These are phyloP conservation scores for Cylas formicarius DNA, from an alignment of 1,140 invertebrate genomes.

Conservation along the genomic window DNA sequence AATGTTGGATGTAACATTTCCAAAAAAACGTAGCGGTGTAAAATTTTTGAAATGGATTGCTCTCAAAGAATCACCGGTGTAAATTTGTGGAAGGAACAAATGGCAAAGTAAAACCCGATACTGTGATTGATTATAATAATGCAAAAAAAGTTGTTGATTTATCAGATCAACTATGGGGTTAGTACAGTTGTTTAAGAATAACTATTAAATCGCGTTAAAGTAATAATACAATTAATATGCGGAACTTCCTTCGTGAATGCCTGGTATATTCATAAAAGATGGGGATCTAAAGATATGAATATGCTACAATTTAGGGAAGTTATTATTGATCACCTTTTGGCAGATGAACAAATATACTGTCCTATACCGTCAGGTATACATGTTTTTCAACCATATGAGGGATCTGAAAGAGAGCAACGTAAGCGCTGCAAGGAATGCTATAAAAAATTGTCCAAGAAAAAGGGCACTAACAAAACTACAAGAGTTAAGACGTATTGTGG, in stretches of 20 bases:
- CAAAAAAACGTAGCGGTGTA: neutral
- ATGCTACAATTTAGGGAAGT: conserved; percentile 7
- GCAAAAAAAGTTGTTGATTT: conserved; percentile 13
- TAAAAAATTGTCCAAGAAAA: neutral
- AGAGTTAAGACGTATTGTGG: conserved; percentile 7
- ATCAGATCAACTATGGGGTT: conserved; percentile 9
- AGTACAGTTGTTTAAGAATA: conserved; percentile 9
- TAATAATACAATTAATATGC: conserved; percentile 8
- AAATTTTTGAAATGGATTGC: neutral
- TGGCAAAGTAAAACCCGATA: neutral
- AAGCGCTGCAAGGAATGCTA: conserved; percentile 9
- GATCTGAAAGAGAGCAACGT: neutral
- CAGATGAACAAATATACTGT: neutral
- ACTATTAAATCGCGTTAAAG: conserved; percentile 2
- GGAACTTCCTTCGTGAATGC: conserved; percentile 8
- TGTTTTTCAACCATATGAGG: neutral
- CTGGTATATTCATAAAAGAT: conserved; percentile 2
- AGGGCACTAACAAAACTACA: conserved; percentile 1
- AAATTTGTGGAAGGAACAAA: conserved; percentile 1
- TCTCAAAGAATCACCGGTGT: neutral
- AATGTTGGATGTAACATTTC: no score
- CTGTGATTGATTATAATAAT: conserved; percentile 10
- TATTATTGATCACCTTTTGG: neutral
- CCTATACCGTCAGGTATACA: conserved; percentile 1
- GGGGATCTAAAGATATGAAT: neutral